phyloP scores from a whole-genome alignment of 2,113 vertebrate species.

The Hyaena hyaena region DNA sequence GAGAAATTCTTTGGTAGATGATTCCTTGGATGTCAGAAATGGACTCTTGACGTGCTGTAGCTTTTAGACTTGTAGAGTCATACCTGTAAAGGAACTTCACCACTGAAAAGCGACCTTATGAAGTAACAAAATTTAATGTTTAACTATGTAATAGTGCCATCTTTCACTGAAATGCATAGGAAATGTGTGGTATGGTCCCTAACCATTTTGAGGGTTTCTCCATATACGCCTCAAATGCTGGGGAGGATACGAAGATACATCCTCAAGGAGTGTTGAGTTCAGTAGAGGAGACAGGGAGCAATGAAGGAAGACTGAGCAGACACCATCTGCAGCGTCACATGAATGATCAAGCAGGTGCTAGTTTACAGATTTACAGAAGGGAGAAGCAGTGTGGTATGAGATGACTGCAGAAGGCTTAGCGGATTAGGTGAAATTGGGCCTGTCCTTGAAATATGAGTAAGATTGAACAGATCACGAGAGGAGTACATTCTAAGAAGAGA shows the following conservation, averaged over 20 bases:
- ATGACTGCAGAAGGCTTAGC: background rate
- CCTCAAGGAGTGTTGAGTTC: background rate
- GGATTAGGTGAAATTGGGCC: background rate
- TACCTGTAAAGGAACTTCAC: background rate
- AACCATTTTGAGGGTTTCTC: background rate
- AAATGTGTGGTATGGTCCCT: background rate
- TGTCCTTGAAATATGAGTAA: background rate
- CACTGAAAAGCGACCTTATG: background rate
- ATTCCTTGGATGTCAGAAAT: background rate
- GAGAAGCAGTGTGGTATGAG: background rate
- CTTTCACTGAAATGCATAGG: background rate
- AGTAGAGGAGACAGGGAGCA: background rate
- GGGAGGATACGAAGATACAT: background rate
- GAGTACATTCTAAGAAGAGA: background rate
- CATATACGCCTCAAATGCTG: background rate
- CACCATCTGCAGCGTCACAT: background rate
- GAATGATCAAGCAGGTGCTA: background rate
- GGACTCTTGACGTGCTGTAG: background rate
- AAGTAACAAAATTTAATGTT: background rate
- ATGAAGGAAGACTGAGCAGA: background rate
- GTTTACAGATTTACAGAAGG: background rate
- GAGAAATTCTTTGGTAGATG: slow-evolving; percentile 22
- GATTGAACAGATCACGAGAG: background rate
- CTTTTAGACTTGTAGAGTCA: slow-evolving; percentile 32
- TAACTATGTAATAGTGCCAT: background rate